Conservation (phyloP, 2,797 vertebrate species). For the Mus caroli region DNA sequence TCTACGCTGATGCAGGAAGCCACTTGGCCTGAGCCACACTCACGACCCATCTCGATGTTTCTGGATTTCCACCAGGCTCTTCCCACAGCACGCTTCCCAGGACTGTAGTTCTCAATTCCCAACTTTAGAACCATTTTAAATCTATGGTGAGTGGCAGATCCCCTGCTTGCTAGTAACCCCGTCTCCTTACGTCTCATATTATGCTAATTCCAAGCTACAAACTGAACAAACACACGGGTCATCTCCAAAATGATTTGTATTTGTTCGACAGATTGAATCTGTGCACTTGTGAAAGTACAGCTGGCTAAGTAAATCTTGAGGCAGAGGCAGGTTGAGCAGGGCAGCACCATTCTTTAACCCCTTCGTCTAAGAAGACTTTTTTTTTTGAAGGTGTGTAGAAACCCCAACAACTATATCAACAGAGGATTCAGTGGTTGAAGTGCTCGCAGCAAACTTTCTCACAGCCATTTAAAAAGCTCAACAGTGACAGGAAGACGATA, state of each 20-base stretch:
- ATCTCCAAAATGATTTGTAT: constrained; percentile 73
- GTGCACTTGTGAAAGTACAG: constrained; percentile 68
- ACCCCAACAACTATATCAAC: constrained; percentile 47
- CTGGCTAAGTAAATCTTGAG: constrained; percentile 74
- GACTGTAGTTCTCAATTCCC: constrained; percentile 13
- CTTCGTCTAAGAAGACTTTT: constrained; percentile 5
- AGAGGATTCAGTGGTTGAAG: constrained; percentile 59
- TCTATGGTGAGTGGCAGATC: background rate
- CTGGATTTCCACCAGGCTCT: constrained; percentile 51
- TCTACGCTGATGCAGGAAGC: constrained; percentile 35
- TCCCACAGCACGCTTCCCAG: background rate
- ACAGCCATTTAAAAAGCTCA: constrained; percentile 56
- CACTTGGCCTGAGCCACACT: background rate
- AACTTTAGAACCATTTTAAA: constrained; percentile 28
- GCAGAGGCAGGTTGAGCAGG: constrained; percentile 48
- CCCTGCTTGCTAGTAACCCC: background rate
- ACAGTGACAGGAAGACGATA: constrained; percentile 18
- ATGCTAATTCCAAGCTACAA: constrained; percentile 68
- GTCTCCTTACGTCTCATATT: constrained; percentile 18
- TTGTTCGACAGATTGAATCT: constrained; percentile 79
- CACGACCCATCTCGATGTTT: background rate
- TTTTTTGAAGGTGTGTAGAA: constrained; percentile 35
- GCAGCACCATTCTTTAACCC: constrained; percentile 58
- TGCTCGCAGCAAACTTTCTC: constrained; percentile 57
- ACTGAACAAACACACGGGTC: constrained; percentile 75